Conservation (phyloP, 92 coral and sea anemone genomes). For the Phenganax marumi region DNA sequence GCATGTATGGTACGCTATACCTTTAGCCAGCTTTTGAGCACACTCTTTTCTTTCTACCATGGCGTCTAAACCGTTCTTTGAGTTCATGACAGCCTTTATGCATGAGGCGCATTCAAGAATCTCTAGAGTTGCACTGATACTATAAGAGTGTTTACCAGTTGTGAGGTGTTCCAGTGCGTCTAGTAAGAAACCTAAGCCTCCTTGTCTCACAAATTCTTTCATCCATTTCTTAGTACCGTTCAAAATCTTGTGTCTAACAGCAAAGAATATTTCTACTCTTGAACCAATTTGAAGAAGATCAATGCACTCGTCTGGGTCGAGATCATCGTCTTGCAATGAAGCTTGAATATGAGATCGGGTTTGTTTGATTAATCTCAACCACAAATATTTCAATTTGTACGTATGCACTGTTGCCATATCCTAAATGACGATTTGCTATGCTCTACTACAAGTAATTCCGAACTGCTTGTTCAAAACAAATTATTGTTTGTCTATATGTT, state of each 20-base stretch:
- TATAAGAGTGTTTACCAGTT: conserved; percentile 56
- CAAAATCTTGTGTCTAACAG: conserved; percentile 39
- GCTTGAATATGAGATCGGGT: background rate
- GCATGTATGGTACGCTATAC: conserved; percentile 45
- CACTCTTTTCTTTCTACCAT: conserved; percentile 69
- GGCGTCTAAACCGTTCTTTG: conserved; percentile 70
- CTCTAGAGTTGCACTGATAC: conserved; percentile 73
- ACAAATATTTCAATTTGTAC: conserved; percentile 38
- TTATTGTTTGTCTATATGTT: no score
- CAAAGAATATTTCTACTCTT: conserved; percentile 34
- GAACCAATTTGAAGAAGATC: conserved; percentile 78
- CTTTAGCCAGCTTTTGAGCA: conserved; percentile 71
- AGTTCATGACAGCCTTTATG: conserved; percentile 88
- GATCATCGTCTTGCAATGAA: conserved; percentile 35
- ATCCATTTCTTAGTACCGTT: conserved; percentile 74
- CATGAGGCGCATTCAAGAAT: conserved; percentile 87
- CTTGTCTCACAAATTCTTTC: conserved; percentile 72
- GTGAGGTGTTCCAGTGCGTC: conserved; percentile 82
- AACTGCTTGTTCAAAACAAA: no score
- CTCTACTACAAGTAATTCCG: background rate
- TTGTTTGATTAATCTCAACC: conserved; percentile 27
- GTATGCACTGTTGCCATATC: conserved; percentile 18
- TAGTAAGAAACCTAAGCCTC: conserved; percentile 72
- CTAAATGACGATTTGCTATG: background rate
- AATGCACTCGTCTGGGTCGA: conserved; percentile 81